Evolutionary conservation across 2,797 vertebrate genomes (phyloP).

Genomic region (Poecilia picta): DNA sequence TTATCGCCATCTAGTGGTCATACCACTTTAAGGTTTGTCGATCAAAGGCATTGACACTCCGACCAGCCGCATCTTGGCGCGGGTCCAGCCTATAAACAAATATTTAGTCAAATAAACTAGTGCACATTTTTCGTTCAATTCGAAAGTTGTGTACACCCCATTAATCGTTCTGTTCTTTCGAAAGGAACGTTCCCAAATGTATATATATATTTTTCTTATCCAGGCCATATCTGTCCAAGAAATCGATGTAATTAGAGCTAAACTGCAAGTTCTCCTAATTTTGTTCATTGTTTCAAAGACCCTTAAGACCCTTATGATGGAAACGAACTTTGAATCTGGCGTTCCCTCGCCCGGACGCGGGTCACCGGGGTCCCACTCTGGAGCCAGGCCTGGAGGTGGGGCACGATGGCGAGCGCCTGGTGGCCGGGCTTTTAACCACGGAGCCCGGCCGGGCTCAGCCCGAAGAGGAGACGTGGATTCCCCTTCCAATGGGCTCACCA

Average conservation of each 20-base stretch:
- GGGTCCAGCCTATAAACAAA: neutral
- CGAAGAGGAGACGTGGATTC: no score
- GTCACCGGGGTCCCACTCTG: no score
- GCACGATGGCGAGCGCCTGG: no score
- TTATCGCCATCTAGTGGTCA: neutral
- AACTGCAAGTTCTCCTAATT: neutral
- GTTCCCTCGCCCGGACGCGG: no score
- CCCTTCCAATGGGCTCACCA: no score
- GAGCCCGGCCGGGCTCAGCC: no score
- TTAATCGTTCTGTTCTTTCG: neutral
- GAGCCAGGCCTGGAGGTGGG: no score
- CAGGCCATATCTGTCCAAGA: neutral
- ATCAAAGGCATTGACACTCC: neutral
- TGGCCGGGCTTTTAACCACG: no score
- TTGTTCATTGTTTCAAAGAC: neutral
- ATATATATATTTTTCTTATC: neutral
- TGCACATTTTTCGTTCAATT: no score
- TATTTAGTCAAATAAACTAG: neutral
- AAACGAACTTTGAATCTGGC: no score
- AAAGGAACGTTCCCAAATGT: neutral
- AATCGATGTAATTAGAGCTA: neutral
- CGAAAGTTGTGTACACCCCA: neutral
- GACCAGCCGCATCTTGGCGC: neutral
- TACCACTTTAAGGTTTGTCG: neutral
- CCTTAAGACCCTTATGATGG: no score